Base-by-base conservation (phyloP, 1,140 invertebrate genomes). In the Anastrepha obliqua region DNA sequence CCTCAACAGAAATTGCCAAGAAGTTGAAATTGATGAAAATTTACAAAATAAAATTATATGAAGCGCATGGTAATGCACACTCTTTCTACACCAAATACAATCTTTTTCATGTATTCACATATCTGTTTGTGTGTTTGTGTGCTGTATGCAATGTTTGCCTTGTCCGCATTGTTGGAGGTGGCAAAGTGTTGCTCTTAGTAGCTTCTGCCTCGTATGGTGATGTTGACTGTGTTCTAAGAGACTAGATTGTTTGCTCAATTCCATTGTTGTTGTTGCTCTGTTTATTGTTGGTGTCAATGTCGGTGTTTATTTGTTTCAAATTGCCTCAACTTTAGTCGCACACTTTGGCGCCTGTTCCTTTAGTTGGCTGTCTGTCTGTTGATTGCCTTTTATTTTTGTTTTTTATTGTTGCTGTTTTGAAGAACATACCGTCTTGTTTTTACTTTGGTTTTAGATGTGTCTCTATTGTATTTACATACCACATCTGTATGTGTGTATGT, bases 31-130 rank as follows among this genome's bases (percentile, higher is more conserved):
- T 90, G 90, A 91, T 89, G 87, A 89, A 89, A 90, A 90, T 90
- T 90, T 85, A 89, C 89, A 70, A 90, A 91, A 92, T 91, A 90
- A 92, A 92, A 92, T 91, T 92, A 91, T 90, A 92, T 92, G 91
- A 92, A 90, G 91, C 91, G 89, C 86, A 86, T 87, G 74, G 85
- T 81, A 81, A 81, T 81, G 74, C 17, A n/a, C 74, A 15, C 44
- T 2, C 15, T 44, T 15, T 44, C 15, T 17, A 39, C 15, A 81
- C 47, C 51, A 29, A 51, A 81, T 81, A 81, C 20, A 81, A 81
- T 58, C 65, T 67, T 67, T 9, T 42, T 9, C 65, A 67, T 42
- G 9, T 39, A 42, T 3, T 29, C 2, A 65, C n/a, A 29, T 9
- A 65, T 2, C 5, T 7, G 64, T 9, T 29, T 20, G 29, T 9